Conservation (phyloP, 2,113 vertebrate species). For the Cephalopholis sonnerati region DNA sequence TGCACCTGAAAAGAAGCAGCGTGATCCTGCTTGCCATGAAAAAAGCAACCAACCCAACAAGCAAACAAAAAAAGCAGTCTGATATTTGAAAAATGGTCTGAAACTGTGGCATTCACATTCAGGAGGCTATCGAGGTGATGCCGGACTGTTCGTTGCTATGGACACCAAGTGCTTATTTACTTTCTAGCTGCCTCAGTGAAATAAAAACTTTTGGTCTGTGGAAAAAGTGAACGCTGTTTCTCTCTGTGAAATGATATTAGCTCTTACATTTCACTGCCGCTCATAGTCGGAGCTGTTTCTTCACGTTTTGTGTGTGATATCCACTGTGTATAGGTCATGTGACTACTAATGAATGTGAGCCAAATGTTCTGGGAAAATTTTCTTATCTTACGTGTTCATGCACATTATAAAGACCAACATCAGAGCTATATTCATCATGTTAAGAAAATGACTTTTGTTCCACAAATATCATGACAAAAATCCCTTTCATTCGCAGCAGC, state of each 20-base stretch:
- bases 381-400: neutral
- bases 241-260: neutral
- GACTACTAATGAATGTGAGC: neutral
- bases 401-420: too few species aligned
- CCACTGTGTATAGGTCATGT: neutral
- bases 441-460: neutral
- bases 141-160: neutral
- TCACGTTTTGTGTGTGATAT: neutral
- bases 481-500: neutral
- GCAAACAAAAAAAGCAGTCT: neutral
- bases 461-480: neutral
- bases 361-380: neutral
- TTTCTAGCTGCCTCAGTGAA: neutral
- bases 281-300: too few species aligned
- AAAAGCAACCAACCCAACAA: conserved; percentile 9
- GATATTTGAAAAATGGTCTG: neutral
- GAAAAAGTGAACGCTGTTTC: neutral
- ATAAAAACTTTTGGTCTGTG: neutral
- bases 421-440: neutral
- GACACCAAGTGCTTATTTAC: conserved; percentile 1
- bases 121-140: neutral
- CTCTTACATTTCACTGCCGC: neutral
- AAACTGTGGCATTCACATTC: conserved; percentile 22
- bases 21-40: neutral
- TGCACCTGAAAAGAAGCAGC: neutral